phyloP scores from a whole-genome alignment of 92 coral and sea anemone genomes.

The Scolanthus callimorphus region DNA sequence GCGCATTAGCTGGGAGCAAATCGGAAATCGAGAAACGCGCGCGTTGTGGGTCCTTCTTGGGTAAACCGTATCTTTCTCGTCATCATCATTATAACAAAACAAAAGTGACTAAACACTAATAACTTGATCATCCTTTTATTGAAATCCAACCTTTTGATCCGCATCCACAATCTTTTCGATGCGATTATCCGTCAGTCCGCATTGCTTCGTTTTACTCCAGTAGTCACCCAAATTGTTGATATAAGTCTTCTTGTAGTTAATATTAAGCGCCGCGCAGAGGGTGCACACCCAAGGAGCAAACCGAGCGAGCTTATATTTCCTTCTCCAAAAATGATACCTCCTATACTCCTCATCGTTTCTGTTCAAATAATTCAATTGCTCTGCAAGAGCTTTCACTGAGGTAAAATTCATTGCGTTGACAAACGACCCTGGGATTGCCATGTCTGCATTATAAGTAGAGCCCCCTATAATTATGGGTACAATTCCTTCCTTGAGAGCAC shows the following conservation, averaged over 20 bases:
- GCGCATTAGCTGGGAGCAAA: too few relatives aligned
- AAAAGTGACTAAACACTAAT: too few relatives aligned
- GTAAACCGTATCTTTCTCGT: too few relatives aligned
- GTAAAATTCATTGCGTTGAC: slow-evolving; percentile 31
- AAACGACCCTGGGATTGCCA: slow-evolving; percentile 46
- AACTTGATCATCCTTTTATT: too few relatives aligned
- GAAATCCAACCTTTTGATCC: too few relatives aligned
- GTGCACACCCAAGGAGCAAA: slow-evolving; percentile 44
- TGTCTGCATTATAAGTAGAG: slow-evolving; percentile 10
- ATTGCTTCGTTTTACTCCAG: slow-evolving; percentile 24
- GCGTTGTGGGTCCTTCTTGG: too few relatives aligned
- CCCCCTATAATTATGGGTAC: slow-evolving; percentile 52
- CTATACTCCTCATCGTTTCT: slow-evolving; percentile 28
- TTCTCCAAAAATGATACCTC: slow-evolving; percentile 38
- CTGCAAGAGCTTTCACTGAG: slow-evolving; percentile 31
- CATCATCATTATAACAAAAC: too few relatives aligned
- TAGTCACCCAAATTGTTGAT: slow-evolving; percentile 19
- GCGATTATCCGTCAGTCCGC: slow-evolving; percentile 20
- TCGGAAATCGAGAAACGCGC: too few relatives aligned
- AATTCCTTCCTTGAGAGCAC: slow-evolving; percentile 35
- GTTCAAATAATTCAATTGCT: slow-evolving; percentile 23
- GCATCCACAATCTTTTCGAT: slow-evolving; percentile 9
- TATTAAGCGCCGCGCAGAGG: slow-evolving; percentile 37
- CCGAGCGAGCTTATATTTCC: slow-evolving; percentile 15
- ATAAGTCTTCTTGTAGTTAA: slow-evolving; percentile 8